Evolutionary conservation across 2,888 invertebrate species (phyloP), one percentile per base, ranked within the genome.

Genomic region (Scaptomyza polygonia): DNA sequence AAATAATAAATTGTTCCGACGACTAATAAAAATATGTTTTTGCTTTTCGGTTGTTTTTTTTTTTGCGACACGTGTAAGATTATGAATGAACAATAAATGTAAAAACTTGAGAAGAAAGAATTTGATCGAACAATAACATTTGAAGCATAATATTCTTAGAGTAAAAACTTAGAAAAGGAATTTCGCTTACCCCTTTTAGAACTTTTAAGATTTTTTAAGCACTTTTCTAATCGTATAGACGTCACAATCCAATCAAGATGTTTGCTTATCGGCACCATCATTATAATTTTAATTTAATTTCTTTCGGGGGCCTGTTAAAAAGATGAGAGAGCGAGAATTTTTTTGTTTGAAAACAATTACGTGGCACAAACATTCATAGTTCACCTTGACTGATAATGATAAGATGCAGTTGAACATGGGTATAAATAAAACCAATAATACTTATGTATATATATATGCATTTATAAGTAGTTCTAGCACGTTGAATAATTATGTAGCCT

Each of bases 311-410:
- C 11, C 29, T 30, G 7, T 16, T 18, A 2, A 18, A 16, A 11
- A 11, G 0, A n/a, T 5, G n/a, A 8, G 5, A 45, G 8, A 29
- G 6, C n/a, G 2, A 30, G 14, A 34, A 30, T 32, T n/a, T n/a
- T 42, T 40, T 5, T 34, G 2, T 7, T 14, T 34, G 3, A 3
- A 32, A 25, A 9, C 39, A 66, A 54, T 56, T 29, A 59, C 59
- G 67, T 54, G 59, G 48, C 64, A 40, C 5, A 39, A 3, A 27
- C 5, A 45, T n/a, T n/a, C 32, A 21, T 21, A 21, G 5, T 43
- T 67, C 71, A 61, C 83, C 83, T 77, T 86, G 77, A 68, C 70
- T 74, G 74, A 61, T 58, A 64, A 55, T 66, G 70, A 59, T 59
- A 67, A 63, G 58, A 40, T 47, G 47, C 49, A 66, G 48, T 36